A percentile compares a stretch with the other conserved stretches of the same genome.
phyloP scores from a whole-genome alignment of 2,888 invertebrate species.

The Magallana nippona region DNA sequence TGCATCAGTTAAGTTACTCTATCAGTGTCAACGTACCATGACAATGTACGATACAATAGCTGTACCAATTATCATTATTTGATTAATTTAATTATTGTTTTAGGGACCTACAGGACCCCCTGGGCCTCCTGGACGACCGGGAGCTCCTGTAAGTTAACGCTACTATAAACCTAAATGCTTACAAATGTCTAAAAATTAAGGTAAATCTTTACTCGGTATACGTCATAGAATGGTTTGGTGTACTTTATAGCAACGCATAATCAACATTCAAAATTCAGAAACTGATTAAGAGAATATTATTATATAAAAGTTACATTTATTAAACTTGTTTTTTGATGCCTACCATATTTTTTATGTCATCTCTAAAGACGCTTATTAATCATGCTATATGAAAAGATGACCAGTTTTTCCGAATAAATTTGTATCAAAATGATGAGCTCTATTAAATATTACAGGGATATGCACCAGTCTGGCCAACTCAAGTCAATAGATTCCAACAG shows the following conservation, averaged over 20 bases:
- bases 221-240: background rate
- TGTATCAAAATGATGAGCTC: background rate
- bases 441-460: slow-evolving; percentile 60
- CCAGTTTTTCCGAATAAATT: too few relatives aligned
- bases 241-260: too few relatives aligned
- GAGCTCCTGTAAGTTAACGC: slow-evolving; percentile 64
- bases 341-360: too few relatives aligned
- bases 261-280: too few relatives aligned
- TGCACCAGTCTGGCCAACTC: slow-evolving; percentile 58
- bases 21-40: too few relatives aligned
- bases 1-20: too few relatives aligned
- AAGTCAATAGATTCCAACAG: slow-evolving; percentile 10
- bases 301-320: too few relatives aligned
- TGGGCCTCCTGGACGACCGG: slow-evolving; percentile 71
- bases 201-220: background rate
- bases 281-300: too few relatives aligned
- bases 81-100: slow-evolving; percentile 37
- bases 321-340: too few relatives aligned
- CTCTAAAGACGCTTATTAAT: too few relatives aligned
- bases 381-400: too few relatives aligned
- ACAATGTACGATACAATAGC: too few relatives aligned
- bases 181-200: background rate
- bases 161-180: background rate
- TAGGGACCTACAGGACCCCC: slow-evolving; percentile 81
- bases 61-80: background rate